These are phyloP conservation scores for Drosophila quinaria DNA, from an alignment of 2,888 invertebrate species.

Conservation along the genomic window DNA sequence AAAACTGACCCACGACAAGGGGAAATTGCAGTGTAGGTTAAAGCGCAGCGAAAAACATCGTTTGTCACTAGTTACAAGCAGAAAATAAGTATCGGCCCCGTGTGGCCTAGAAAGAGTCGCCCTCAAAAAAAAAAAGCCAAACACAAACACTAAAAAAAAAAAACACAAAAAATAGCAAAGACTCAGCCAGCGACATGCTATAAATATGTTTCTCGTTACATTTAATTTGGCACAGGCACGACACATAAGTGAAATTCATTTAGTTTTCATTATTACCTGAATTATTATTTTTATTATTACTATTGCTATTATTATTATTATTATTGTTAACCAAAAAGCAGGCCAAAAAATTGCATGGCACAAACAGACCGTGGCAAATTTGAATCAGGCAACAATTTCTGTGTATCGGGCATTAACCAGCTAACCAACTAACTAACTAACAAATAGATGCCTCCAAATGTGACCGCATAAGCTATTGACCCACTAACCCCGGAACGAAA, in stretches of 20 bases:
- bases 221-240: slow-evolving; percentile 77
- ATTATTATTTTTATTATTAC: slow-evolving; percentile 30
- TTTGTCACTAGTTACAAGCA: slow-evolving; percentile 60
- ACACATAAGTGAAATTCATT: slow-evolving; percentile 79
- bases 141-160: slow-evolving; percentile 6
- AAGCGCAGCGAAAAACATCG: slow-evolving; percentile 59
- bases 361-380: slow-evolving; percentile 44
- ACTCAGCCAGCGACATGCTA: slow-evolving; percentile 64
- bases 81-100: slow-evolving; percentile 52
- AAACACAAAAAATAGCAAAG: slow-evolving; percentile 52
- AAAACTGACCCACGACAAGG: slow-evolving; percentile 52
- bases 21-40: slow-evolving; percentile 45
- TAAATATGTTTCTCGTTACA: slow-evolving; percentile 64
- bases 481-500: slow-evolving; percentile 68
- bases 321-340: slow-evolving; percentile 50
- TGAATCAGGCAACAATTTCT: slow-evolving; percentile 27
- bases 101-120: slow-evolving; percentile 70
- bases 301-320: slow-evolving; percentile 39
- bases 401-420: slow-evolving; percentile 31
- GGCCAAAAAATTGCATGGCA: slow-evolving; percentile 71
- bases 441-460: slow-evolving; percentile 36
- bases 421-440: slow-evolving; percentile 15
- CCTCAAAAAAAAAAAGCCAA: slow-evolving; percentile 42
- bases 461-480: slow-evolving; percentile 80
- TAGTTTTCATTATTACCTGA: slow-evolving; percentile 70